Evolutionary conservation across 2,797 vertebrate species (phyloP), one percentile per base, ranked within the genome.

Genomic region (Fistularia commersonii): DNA sequence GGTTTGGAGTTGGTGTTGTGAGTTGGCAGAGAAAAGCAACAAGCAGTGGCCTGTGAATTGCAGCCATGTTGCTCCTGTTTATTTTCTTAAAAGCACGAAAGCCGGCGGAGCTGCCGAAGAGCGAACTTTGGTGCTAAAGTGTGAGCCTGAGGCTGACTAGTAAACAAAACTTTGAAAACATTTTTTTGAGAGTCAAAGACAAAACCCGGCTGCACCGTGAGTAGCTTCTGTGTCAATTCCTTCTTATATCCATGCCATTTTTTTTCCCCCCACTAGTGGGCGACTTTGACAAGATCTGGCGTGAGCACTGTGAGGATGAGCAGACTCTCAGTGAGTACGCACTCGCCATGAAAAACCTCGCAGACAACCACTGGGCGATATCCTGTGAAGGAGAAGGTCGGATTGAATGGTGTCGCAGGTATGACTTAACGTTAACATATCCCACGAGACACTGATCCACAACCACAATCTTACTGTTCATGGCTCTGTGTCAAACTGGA

Each of bases 361-460:
- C 97, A 7, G 96, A 97, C 89, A 94, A 93, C 91, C 95, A 99
- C 87, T 99, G 97, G 97, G 88, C 92, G 59, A 94, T 92, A 81
- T 95, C 90, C 64, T 93, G 90, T 58, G 97, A 99, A 74, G 95
- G 96, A 34, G 96, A 99, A 81, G 94, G 95, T 8, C 96, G 97
- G 57, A 99, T 99, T 66, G 96, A 99, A 59, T 99, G 97, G 97
- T 99, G 97, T 72, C 94, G 95, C 87, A 97, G 97, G 97, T 99
- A 87, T 1, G 8, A 1, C 32, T 1, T 9, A 6, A 41, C 23
- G 2, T 23, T 4, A 23, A 23, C 23, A 23, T 23, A 23, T 4
- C 23, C 23, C 23, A 23, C 4, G 23, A 23, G 23, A 23, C 23
- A 23, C 2, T 23, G 23, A 23, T 23, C 23, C 23, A 23, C 23